phyloP scores from a whole-genome alignment of 2,797 vertebrate species.

The Schizopygopsis pylzovi region DNA sequence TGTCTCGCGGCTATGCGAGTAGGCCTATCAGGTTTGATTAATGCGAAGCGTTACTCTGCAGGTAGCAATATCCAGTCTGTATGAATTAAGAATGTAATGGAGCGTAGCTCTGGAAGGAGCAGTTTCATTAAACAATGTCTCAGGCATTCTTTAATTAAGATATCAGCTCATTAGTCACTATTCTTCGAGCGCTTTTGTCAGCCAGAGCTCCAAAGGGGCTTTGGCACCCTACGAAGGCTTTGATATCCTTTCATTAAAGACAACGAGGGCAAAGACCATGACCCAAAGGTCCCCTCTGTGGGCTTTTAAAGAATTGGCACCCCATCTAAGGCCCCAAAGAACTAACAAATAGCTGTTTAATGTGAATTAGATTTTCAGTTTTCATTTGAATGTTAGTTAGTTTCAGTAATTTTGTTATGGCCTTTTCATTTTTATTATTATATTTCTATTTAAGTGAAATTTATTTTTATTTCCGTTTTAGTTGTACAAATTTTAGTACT shows the following conservation, averaged over 20 bases:
- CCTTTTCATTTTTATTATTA: neutral
- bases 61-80: constrained; percentile 53
- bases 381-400: neutral
- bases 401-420: neutral
- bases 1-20: constrained; percentile 15
- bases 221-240: constrained; percentile 43
- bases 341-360: too few relatives aligned
- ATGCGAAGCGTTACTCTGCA: constrained; percentile 52
- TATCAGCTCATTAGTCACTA: constrained; percentile 75
- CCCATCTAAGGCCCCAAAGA: constrained; percentile 39
- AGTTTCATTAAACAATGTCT: constrained; percentile 63
- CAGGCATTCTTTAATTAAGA: constrained; percentile 72
- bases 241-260: constrained; percentile 54
- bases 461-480: neutral
- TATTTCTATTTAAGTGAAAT: neutral
- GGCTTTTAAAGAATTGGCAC: constrained; percentile 46
- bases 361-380: neutral
- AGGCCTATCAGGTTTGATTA: constrained; percentile 56
- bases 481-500: neutral
- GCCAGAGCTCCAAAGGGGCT: constrained; percentile 62
- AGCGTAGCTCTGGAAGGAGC: constrained; percentile 52
- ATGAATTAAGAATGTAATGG: constrained; percentile 62
- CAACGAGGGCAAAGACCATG: constrained; percentile 33
- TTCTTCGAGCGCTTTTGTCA: constrained; percentile 62
- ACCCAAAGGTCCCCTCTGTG: constrained; percentile 30